Evolutionary conservation across 2,888 invertebrate species (phyloP).

Genomic region (Eristalinus aeneus): DNA sequence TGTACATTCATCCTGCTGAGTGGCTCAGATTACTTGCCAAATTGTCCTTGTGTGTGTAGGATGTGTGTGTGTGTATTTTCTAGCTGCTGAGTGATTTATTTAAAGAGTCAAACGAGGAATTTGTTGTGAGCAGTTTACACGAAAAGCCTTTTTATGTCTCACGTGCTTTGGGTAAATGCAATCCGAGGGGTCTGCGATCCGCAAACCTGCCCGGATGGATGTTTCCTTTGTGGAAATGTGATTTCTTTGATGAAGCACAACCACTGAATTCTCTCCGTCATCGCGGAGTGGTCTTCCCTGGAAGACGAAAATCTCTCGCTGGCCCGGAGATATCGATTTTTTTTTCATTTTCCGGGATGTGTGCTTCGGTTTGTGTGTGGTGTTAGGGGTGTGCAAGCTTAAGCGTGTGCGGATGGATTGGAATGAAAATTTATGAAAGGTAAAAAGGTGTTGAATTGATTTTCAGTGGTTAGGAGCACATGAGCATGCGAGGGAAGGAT

Average conservation of each 20-base stretch:
- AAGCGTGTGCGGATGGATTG: not conserved
- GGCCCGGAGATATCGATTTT: slow-evolving; percentile 48
- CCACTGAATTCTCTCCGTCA: slow-evolving; percentile 2
- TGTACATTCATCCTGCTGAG: slow-evolving; percentile 22
- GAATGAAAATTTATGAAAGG: slow-evolving; percentile 19
- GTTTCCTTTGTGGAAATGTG: slow-evolving; percentile 25
- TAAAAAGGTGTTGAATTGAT: not conserved
- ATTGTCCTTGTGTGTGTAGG: not conserved
- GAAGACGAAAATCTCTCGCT: not conserved
- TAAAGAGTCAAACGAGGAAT: not conserved
- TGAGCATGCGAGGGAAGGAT: not conserved
- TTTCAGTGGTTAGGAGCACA: not conserved
- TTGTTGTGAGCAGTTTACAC: not conserved
- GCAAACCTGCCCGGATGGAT: slow-evolving; percentile 2
- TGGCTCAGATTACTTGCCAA: slow-evolving; percentile 29
- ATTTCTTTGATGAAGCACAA: slow-evolving; percentile 33
- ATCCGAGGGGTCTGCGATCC: not conserved
- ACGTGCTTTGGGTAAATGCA: not conserved
- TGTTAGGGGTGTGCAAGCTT: not conserved
- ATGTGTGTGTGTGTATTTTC: not conserved
- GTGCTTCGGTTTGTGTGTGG: not conserved
- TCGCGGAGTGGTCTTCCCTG: not conserved
- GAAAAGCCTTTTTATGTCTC: slow-evolving; percentile 2
- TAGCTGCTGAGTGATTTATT: not conserved
- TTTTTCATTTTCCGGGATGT: not conserved